Evolutionary conservation across 1,140 invertebrate species (phyloP).

Genomic region (Drosophila truncata): DNA sequence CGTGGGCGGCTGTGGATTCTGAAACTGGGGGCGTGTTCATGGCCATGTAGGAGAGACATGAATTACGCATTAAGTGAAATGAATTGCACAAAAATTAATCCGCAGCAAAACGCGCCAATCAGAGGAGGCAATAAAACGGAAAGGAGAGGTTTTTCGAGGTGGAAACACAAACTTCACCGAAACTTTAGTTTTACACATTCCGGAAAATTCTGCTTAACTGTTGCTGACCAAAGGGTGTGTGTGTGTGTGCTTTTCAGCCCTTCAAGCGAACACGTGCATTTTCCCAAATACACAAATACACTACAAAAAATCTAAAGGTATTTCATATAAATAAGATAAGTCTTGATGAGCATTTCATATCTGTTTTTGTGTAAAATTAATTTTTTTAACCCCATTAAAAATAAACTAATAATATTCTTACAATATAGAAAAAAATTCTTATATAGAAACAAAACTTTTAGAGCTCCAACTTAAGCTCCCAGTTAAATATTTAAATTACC

Average conservation of each 20-base stretch:
- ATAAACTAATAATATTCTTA: neutral
- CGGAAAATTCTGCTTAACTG: slow-evolving; percentile 63
- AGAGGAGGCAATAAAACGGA: slow-evolving; percentile 19
- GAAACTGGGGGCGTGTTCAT: slow-evolving; percentile 18
- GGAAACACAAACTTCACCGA: slow-evolving; percentile 22
- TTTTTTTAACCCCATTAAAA: neutral
- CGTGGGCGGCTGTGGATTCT: neutral
- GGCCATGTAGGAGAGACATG: slow-evolving; percentile 36
- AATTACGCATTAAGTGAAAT: slow-evolving; percentile 79
- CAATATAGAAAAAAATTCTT: neutral
- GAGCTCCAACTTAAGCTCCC: accelerated
- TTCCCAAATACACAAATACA: slow-evolving; percentile 4
- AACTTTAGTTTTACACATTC: slow-evolving; percentile 30
- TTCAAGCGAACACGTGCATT: slow-evolving; percentile 25
- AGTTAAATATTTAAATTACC: neutral
- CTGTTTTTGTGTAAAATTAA: neutral
- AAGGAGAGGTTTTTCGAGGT: neutral
- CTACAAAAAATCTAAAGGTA: neutral
- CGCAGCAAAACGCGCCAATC: slow-evolving; percentile 11
- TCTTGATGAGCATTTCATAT: neutral
- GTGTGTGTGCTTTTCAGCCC: slow-evolving; percentile 16
- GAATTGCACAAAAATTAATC: slow-evolving; percentile 67
- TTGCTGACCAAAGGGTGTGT: slow-evolving; percentile 32
- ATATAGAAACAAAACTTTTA: neutral
- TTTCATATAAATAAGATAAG: neutral